Evolutionary conservation across 2,888 invertebrate species (phyloP).

Genomic region (Prosapia bicincta): DNA sequence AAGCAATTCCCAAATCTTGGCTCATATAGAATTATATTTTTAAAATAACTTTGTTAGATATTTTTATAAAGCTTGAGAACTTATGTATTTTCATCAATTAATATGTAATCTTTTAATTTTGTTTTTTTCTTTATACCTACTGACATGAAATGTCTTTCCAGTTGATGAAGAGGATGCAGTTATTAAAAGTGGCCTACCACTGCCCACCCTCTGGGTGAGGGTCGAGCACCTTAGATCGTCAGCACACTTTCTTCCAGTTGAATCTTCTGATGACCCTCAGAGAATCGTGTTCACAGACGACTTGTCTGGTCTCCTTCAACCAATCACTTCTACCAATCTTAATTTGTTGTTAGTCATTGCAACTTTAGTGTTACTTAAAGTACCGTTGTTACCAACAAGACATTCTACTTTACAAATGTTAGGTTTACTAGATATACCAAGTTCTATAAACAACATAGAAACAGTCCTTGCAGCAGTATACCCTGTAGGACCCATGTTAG

Average conservation of each 20-base stretch:
- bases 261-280: conserved; percentile 54
- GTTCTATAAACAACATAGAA: conserved; percentile 20
- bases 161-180: conserved; percentile 61
- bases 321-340: conserved; percentile 55
- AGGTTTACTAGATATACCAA: conserved; percentile 9
- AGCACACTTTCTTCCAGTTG: conserved; percentile 64
- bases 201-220: conserved; percentile 70
- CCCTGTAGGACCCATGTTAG: conserved; percentile 4
- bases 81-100: too few species aligned
- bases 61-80: too few species aligned
- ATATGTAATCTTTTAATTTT: too few species aligned
- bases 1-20: too few species aligned
- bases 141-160: too few species aligned
- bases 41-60: too few species aligned
- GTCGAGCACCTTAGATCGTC: conserved; percentile 69
- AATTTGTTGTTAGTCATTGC: conserved; percentile 58
- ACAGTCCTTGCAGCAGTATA: conserved; percentile 19
- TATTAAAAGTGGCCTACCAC: conserved; percentile 61
- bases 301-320: conserved; percentile 64
- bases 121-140: too few species aligned
- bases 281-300: conserved; percentile 62
- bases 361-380: conserved; percentile 56
- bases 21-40: neutral
- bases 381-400: conserved; percentile 23
- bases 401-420: conserved; percentile 11